Conservation (phyloP, 2,888 invertebrate species). For the Drosophila histrio region DNA sequence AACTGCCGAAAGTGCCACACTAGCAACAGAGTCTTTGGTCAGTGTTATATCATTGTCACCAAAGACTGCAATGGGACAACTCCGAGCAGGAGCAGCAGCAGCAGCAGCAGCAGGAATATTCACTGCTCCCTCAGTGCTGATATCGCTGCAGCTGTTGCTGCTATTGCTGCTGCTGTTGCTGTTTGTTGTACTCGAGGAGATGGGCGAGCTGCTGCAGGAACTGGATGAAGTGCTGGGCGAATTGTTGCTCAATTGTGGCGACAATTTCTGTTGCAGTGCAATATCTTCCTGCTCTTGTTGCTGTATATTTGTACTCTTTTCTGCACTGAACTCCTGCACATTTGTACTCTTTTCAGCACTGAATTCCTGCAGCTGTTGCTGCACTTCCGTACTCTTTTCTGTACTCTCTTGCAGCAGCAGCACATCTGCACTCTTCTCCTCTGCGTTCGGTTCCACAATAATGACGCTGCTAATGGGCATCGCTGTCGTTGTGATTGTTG, state of each 20-base stretch:
- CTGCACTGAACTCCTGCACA: too few species aligned
- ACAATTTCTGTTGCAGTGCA: conserved; percentile 27
- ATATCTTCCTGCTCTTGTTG: not conserved
- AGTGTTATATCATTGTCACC: conserved; percentile 81
- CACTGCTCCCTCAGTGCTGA: conserved; percentile 39
- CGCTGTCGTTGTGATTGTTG: conserved; percentile 14
- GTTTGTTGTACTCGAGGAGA: conserved; percentile 53
- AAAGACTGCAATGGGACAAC: conserved; percentile 79
- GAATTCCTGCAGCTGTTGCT: not conserved
- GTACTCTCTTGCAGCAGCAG: too few species aligned
- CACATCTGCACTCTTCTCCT: conserved; percentile 4
- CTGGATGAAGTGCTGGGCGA: conserved; percentile 55
- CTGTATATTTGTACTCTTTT: conserved; percentile 5
- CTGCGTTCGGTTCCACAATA: conserved; percentile 59
- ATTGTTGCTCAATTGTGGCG: conserved; percentile 28
- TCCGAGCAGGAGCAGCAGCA: conserved; percentile 30
- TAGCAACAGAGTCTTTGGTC: conserved; percentile 74
- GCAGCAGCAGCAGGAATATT: too few species aligned
- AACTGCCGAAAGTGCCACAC: conserved; percentile 56
- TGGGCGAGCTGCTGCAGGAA: conserved; percentile 65
- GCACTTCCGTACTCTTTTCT: conserved; percentile 1
- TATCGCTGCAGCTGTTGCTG: conserved; percentile 48
- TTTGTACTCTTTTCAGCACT: conserved; percentile 12
- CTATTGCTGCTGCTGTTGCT: conserved; percentile 40
- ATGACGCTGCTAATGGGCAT: conserved; percentile 63